Evolutionary conservation across 2,888 invertebrate species (phyloP).

Genomic region (Calephelis perditalis): DNA sequence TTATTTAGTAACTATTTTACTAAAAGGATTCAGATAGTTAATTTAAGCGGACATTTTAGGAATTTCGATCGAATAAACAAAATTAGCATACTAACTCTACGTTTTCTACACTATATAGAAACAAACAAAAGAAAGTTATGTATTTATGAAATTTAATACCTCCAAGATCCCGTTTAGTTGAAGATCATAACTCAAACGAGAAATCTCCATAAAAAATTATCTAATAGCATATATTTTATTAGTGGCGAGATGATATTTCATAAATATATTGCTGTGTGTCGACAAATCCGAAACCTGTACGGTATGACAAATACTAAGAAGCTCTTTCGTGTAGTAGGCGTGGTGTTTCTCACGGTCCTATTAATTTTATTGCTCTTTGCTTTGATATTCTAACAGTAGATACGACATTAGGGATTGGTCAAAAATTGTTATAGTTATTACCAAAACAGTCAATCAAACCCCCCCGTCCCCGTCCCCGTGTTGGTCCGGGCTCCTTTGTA

Average conservation of each 20-base stretch:
- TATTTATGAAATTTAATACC: not conserved
- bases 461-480: too few species aligned
- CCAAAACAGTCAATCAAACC: too few species aligned
- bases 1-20: too few species aligned
- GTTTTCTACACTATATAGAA: not conserved
- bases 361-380: not conserved
- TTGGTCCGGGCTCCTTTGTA: too few species aligned
- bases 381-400: too few species aligned
- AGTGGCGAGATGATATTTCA: not conserved
- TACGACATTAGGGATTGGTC: too few species aligned
- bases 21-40: too few species aligned
- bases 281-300: conserved; percentile 5
- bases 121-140: conserved; percentile 7
- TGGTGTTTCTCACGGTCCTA: conserved; percentile 17
- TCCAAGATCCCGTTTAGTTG: not conserved
- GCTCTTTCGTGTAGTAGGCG: conserved; percentile 14
- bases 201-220: not conserved
- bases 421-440: too few species aligned
- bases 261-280: conserved; percentile 4
- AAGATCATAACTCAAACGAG: conserved; percentile 2
- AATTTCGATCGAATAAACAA: not conserved
- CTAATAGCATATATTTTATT: conserved; percentile 7
- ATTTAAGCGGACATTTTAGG: not conserved
- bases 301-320: conserved; percentile 8
- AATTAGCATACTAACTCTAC: not conserved